Base-by-base conservation (phyloP, 23 tunicate species). In the Phallusia fumigata region DNA sequence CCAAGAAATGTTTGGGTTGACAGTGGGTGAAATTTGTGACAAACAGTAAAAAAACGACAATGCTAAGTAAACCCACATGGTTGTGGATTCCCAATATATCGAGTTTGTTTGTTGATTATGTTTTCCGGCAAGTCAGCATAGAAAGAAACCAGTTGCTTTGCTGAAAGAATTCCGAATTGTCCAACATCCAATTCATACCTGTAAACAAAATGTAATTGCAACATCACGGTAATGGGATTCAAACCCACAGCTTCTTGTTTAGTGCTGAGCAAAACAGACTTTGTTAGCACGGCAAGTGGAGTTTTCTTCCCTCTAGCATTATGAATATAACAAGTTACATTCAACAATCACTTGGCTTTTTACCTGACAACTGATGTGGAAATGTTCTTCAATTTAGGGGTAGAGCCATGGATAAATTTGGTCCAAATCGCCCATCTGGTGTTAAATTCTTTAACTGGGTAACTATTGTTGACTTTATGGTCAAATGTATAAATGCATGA, bases 371-470 rank as follows among this genome's bases (percentile, higher is more conserved):
- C 69, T 6, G 8, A 6, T 6, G 69, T 11, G 3, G 26, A 21
- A 6, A 58, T 58, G 28, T 24, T 5, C 5, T 6, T 22, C 13
- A 13, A 6, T 22, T 58, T 8, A 24, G 69, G 69, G 2, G 2
- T 58, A 21, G 69, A 58, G 26, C 69, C 28, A 24, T 58, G 69
- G 13, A 58, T 11, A 58, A 58, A 58, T 58, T 24, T 13, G 8
- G 69, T 58, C 69, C 69, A 58, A 58, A 58, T 58, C 69, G 28
- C 69, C 69, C 69, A 58, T 58, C 69, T 11, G 28, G 69, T 21
- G 69, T 58, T 58, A 24, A 24, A 21, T 58, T 58, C 69, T 16
- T 1, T 6, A 1, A 58, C 69, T 58, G 69, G 28, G 28, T 6
- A 58, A 58, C 69, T 58, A 6, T 22, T 13, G 16, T 58, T 58